Evolutionary conservation across 2,888 invertebrate genomes (phyloP), one percentile per base, ranked within the genome.

Genomic region (Selenia dentaria): DNA sequence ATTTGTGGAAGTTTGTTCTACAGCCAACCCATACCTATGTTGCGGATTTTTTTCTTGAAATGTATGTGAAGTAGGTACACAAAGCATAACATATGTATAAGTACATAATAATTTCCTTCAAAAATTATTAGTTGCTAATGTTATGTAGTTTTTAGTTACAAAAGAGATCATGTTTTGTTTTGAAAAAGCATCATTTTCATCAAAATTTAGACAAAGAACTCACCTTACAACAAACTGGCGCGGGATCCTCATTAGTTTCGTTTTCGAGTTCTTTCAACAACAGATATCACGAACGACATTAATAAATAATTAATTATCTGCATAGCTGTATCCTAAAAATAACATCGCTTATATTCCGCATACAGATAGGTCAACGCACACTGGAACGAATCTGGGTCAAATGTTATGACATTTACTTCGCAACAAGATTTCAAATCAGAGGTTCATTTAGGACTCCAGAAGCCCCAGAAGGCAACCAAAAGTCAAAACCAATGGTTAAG

Each of bases 271-370:
- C 61, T 70, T 59, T 64, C 59, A 62, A 26, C 39, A 32, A 33
- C 66, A 68, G 65, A 72, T 65, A 70, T 72, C 72, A 69, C 74
- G 70, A 75, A 79, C 72, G 71, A 71, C 77, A 81, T 83, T 70
- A 84, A 88, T 86, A 83, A 85, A 87, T 89, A 84, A 79, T 87
- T 88, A 88, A 86, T 79, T 83, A 87, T 82, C 88, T 85, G 88
- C 90, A 87, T 85, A 85, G 83, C 85, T 80, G 77, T 82, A 79
- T 79, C 77, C 85, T 88, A 89, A 86, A 89, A 88, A 89, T 89
- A 89, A 83, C 88, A 83, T 81, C 72, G 67, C 74, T 76, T 62
- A 1, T 74, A 81, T 74, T 88, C 89, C 87, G 86, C 86, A 87
- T 83, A 83, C 84, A 79, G 72, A 83, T 87, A 88, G 89, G 91